Evolutionary conservation across 2,113 vertebrate species (phyloP), one percentile per base, ranked within the genome.

Genomic region (Piaya cayana): DNA sequence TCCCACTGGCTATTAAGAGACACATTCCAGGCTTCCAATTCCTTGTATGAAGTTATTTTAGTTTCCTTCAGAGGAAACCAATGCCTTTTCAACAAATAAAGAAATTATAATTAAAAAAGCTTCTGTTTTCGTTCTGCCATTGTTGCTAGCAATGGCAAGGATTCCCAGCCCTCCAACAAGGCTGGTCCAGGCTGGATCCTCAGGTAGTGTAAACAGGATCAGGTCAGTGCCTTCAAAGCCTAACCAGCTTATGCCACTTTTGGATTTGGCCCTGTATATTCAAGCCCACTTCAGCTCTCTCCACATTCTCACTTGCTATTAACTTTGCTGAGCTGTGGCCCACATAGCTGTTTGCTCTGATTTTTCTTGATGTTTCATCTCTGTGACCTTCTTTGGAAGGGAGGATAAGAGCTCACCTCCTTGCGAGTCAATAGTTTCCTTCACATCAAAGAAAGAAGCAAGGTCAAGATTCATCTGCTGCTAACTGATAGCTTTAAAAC

Each of bases 61-160:
- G 72, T 79, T 89, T 90, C 75, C 65, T 93, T 94, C 81, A 93
- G 94, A 93, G 77, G 56, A 68, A 93, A 68, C 60, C 50, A 52
- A 81, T 75, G 43, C 42, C 52, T 91, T 92, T 94, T 92, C 68
- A 95, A 90, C 55, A 96, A 95, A 86, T 5, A 88, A 68, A 75
- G 20, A 55, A 47, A 32, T 12, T 10, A 4, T 20, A 5, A n/a
- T n/a, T n/a, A 47, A 32, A 45, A 56, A 15, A 84, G 1, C n/a
- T 25, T 75, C 50, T 82, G 75, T 88, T 52, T 93, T 90, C 63
- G 90, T 74, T 62, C 60, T 88, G 60, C 76, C 47, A 75, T 75
- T 95, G 86, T 90, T 88, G 64, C 68, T 39, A 29, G 69, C 45
- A 67, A 81, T 12, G 82, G 67, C 36, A 58, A 85, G 69, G 59